These are phyloP conservation scores for Sicus ferrugineus DNA, from an alignment of 2,888 invertebrate genomes.

Conservation along the genomic window DNA sequence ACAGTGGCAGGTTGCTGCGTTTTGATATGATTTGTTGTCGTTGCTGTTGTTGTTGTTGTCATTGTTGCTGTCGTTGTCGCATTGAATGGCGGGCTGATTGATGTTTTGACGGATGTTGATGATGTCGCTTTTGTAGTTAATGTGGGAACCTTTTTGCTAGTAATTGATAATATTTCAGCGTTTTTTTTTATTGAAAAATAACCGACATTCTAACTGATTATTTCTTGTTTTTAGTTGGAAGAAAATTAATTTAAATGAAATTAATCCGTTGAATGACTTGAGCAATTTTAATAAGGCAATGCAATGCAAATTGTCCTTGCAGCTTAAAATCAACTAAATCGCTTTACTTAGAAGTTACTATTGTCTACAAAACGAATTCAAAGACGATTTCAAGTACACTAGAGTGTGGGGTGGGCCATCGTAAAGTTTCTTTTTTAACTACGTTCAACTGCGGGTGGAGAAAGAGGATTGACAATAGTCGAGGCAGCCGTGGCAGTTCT, in stretches of 20 bases:
- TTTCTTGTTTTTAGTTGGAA: background rate
- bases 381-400: too few species aligned
- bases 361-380: too few species aligned
- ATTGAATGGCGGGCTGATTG: background rate
- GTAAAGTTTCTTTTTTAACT: too few species aligned
- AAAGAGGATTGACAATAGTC: too few species aligned
- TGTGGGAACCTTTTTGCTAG: conserved; percentile 5
- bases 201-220: too few species aligned
- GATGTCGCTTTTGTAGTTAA: background rate
- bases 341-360: too few species aligned
- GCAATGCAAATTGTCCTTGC: background rate
- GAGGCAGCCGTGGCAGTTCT: too few species aligned
- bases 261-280: too few species aligned
- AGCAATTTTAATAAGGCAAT: too few species aligned
- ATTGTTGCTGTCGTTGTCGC: background rate
- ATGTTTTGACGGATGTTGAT: background rate
- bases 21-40: background rate
- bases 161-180: background rate
- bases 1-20: conserved; percentile 29
- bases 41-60: background rate
- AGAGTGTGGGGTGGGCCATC: too few species aligned
- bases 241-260: background rate
- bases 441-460: too few species aligned
- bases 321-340: background rate
- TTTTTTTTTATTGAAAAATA: background rate